A percentile compares a stretch with the other conserved stretches of the same genome.
Evolutionary conservation across 2,797 vertebrate genomes (phyloP).

Genomic region (Intellagama lesueurii): DNA sequence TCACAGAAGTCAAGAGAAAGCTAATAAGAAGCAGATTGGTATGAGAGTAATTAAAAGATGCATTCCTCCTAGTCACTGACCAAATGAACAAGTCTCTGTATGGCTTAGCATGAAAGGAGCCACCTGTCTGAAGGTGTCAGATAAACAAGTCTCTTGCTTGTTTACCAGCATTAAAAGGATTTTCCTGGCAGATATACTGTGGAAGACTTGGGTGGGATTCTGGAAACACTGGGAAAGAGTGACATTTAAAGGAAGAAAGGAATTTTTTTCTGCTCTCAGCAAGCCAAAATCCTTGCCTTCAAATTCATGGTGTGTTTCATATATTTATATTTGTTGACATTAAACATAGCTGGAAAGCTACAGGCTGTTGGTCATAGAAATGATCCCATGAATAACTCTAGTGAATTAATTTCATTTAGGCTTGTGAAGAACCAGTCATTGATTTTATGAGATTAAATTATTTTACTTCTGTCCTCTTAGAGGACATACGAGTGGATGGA

Average conservation of each 20-base stretch:
- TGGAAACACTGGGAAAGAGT: neutral
- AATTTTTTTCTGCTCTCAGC: too few relatives aligned
- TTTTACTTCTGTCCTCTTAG: neutral
- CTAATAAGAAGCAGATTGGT: neutral
- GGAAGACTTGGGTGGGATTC: neutral
- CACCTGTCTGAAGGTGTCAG: slow-evolving; percentile 2
- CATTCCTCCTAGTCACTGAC: slow-evolving; percentile 22
- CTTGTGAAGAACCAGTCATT: neutral
- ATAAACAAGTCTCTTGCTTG: neutral
- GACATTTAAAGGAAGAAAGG: neutral
- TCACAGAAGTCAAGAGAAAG: neutral
- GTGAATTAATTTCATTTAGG: neutral
- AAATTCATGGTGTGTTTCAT: neutral
- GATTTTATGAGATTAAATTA: slow-evolving; percentile 4
- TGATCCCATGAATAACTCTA: neutral
- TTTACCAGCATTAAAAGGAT: neutral
- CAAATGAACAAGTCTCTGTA: slow-evolving; percentile 14
- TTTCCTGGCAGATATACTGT: slow-evolving; percentile 10
- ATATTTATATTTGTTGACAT: neutral
- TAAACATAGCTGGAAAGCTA: neutral
- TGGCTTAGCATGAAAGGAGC: neutral
- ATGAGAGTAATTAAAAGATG: neutral
- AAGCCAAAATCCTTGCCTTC: neutral
- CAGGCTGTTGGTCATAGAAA: neutral
- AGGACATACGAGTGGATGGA: neutral